A percentile compares a stretch with the other conserved stretches of the same genome.
phyloP scores from a whole-genome alignment of 2,888 invertebrate species.

The Sinelater perroti region DNA sequence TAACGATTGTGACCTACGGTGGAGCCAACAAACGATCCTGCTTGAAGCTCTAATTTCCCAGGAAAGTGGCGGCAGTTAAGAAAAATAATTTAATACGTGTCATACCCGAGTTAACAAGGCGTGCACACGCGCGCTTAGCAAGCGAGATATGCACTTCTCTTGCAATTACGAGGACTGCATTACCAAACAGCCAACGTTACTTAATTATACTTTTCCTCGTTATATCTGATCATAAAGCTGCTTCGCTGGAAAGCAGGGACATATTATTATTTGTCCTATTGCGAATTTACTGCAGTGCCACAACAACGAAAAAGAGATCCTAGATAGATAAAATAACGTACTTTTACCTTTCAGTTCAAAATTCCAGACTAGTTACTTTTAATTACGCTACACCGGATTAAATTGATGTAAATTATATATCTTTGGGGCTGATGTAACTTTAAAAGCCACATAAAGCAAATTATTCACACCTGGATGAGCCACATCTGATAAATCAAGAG shows the following conservation, averaged over 20 bases:
- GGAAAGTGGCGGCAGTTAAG: slow-evolving; percentile 10
- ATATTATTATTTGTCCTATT: no score
- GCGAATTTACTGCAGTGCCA: background rate
- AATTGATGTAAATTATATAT: no score
- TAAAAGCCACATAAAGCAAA: no score
- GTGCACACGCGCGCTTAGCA: background rate
- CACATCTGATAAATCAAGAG: no score
- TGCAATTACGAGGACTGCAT: slow-evolving; percentile 13
- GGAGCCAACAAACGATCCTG: background rate
- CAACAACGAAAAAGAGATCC: no score
- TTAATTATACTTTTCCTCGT: slow-evolving; percentile 23
- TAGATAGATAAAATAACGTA: no score
- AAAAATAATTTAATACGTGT: slow-evolving; percentile 12
- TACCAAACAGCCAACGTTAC: slow-evolving; percentile 22
- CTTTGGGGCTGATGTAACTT: no score
- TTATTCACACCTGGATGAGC: no score
- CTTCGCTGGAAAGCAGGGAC: slow-evolving; percentile 1
- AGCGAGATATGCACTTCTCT: slow-evolving; percentile 15
- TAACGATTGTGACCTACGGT: slow-evolving; percentile 6
- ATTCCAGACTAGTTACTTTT: no score
- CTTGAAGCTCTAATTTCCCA: slow-evolving; percentile 6
- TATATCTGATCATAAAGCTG: slow-evolving; percentile 7
- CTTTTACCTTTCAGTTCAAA: no score
- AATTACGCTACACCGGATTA: no score
- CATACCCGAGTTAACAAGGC: slow-evolving; percentile 12